phyloP scores from a whole-genome alignment of 2,888 invertebrate genomes.

The Aricia artaxerxes region DNA sequence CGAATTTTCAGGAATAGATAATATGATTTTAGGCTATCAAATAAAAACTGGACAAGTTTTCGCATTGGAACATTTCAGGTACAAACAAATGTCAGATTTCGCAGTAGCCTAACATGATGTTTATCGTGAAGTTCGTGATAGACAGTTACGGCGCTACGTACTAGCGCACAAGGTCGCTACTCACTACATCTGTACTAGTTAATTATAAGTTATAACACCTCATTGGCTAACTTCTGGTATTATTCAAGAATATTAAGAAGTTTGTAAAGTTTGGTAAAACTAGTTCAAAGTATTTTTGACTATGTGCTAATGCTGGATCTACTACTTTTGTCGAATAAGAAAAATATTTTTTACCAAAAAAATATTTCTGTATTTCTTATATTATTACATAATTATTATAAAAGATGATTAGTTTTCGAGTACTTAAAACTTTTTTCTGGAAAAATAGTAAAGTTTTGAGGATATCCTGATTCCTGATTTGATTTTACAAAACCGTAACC shows the following conservation, averaged over 20 bases:
- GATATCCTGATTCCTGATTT: no score
- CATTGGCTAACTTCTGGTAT: slow-evolving; percentile 39
- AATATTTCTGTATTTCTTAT: no score
- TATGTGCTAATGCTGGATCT: neutral
- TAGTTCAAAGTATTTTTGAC: neutral
- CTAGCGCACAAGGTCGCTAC: slow-evolving; percentile 59
- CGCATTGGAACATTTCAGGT: neutral
- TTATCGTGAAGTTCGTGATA: slow-evolving; percentile 53
- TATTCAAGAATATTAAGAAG: slow-evolving; percentile 11
- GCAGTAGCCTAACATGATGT: slow-evolving; percentile 63
- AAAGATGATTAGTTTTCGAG: no score
- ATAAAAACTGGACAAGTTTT: neutral
- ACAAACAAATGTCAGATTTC: slow-evolving; percentile 37
- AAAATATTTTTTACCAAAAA: neutral
- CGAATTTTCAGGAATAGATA: neutral
- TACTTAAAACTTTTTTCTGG: neutral
- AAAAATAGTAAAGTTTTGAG: no score
- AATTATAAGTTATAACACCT: slow-evolving; percentile 44
- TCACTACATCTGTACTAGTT: slow-evolving; percentile 47
- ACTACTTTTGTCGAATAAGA: neutral
- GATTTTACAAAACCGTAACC: neutral
- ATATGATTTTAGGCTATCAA: neutral
- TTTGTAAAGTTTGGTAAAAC: neutral
- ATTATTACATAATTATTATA: neutral
- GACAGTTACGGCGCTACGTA: slow-evolving; percentile 56